Conservation (phyloP, 2,797 vertebrate genomes). For the Oceanodroma leucorhoa region DNA sequence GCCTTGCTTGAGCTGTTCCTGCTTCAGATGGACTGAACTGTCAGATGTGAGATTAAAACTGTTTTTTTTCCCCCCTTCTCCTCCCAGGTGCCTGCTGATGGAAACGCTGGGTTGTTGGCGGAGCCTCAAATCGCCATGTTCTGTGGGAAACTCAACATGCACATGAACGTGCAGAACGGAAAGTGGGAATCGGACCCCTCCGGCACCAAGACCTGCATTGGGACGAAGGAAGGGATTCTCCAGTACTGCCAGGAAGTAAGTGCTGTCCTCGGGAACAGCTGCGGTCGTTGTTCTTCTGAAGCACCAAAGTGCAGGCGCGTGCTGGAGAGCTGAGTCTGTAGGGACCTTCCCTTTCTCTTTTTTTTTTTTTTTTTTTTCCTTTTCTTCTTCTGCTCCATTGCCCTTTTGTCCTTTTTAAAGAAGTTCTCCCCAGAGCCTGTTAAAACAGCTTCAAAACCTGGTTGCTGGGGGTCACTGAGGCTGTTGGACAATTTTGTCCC, state of each 20-base stretch:
- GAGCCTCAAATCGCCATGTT: constrained; percentile 91
- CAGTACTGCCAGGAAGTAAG: constrained; percentile 90
- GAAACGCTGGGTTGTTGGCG: constrained; percentile 81
- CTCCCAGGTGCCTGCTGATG: constrained; percentile 83
- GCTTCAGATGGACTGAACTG: background rate
- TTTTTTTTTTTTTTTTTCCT: background rate
- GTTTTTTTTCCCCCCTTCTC: background rate
- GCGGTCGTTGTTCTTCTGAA: fast-evolving
- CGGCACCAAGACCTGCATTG: constrained; percentile 83
- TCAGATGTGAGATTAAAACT: background rate
- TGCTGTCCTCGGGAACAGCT: background rate
- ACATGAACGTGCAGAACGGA: constrained; percentile 88
- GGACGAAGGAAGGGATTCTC: constrained; percentile 87
- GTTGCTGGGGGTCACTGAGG: background rate
- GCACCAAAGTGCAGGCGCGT: background rate
- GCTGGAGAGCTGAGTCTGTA: background rate
- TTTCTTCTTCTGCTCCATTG: background rate
- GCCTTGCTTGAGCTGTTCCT: background rate
- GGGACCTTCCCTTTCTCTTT: background rate
- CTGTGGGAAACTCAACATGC: constrained; percentile 89
- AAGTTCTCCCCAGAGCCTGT: background rate
- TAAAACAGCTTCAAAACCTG: background rate
- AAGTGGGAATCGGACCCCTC: constrained; percentile 87
- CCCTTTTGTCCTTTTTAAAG: background rate
- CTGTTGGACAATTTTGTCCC: background rate